phyloP scores from a whole-genome alignment of 2,113 vertebrate genomes.

The Leptobrachium leishanense region DNA sequence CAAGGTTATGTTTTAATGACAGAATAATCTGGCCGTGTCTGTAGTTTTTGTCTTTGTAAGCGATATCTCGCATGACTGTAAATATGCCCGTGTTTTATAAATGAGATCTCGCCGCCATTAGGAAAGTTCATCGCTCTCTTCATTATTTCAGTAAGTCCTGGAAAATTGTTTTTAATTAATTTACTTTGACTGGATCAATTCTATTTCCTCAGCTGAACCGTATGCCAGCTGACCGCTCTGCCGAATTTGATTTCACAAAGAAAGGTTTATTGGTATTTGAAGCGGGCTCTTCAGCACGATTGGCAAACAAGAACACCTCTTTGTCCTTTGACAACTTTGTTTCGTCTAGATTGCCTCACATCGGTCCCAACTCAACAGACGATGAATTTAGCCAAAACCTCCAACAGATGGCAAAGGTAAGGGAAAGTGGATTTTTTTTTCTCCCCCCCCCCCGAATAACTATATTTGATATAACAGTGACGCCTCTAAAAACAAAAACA shows the following conservation, averaged over 20 bases:
- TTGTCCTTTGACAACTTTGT: constrained; percentile 48
- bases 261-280: constrained; percentile 87
- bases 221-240: constrained; percentile 74
- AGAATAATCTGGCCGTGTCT: too few species aligned
- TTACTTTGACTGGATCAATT: constrained; percentile 35
- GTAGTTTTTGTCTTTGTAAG: too few species aligned
- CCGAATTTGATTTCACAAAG: constrained; percentile 86
- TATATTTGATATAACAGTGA: too few species aligned
- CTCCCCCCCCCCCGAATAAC: too few species aligned
- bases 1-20: too few species aligned
- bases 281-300: constrained; percentile 64
- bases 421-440: background rate
- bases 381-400: constrained; percentile 80
- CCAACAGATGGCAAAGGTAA: constrained; percentile 79
- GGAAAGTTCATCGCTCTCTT: background rate
- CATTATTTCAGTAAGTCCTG: background rate
- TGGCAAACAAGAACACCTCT: constrained; percentile 55
- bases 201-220: constrained; percentile 71
- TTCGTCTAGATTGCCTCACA: constrained; percentile 51
- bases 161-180: constrained; percentile 23
- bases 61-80: too few species aligned
- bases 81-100: too few species aligned
- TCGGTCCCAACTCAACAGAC: constrained; percentile 53
- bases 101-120: too few species aligned
- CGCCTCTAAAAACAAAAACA: too few species aligned